phyloP scores from a whole-genome alignment of 2,113 vertebrate genomes.

The Prunella fulvescens region DNA sequence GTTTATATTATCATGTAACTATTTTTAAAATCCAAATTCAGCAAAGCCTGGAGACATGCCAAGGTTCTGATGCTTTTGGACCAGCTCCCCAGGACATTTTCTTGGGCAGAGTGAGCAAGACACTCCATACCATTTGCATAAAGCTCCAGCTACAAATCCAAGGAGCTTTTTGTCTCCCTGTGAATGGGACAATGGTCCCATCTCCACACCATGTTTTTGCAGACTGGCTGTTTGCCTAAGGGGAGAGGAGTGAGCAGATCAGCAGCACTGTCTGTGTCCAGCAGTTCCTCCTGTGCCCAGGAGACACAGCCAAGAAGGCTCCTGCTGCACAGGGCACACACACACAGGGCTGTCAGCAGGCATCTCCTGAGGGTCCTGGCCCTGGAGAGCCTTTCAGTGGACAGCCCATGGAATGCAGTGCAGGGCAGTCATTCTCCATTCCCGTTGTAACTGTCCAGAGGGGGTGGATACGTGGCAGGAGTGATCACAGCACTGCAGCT shows the following conservation, averaged over 20 bases:
- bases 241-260: background rate
- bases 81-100: background rate
- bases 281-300: background rate
- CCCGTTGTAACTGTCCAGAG: background rate
- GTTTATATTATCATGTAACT: background rate
- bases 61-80: background rate
- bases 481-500: background rate
- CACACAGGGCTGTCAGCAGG: background rate
- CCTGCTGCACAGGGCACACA: background rate
- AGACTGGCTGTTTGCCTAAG: background rate
- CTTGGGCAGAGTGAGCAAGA: background rate
- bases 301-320: background rate
- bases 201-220: background rate
- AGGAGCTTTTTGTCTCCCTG: background rate
- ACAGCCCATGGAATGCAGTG: background rate
- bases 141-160: background rate
- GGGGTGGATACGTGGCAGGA: background rate
- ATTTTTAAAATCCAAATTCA: background rate
- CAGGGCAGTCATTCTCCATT: background rate
- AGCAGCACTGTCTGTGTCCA: background rate
- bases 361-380: background rate
- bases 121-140: fast-evolving
- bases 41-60: background rate
- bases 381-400: background rate
- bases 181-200: background rate